These are phyloP conservation scores for Gymnocheta viridis DNA, from an alignment of 2,888 invertebrate species.

Conservation along the genomic window DNA sequence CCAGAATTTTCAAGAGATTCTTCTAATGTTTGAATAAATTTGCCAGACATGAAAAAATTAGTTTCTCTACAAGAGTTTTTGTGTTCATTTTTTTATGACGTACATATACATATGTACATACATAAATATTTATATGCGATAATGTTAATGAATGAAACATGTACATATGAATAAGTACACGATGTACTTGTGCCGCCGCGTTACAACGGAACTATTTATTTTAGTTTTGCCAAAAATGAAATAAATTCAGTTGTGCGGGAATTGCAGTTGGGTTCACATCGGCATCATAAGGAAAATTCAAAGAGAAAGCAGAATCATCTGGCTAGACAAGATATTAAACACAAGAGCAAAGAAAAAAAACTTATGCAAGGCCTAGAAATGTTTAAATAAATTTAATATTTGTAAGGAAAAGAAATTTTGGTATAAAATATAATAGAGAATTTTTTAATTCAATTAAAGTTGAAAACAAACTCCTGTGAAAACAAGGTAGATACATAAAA, in stretches of 20 bases:
- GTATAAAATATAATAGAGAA: not conserved
- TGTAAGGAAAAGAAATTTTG: not conserved
- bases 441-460: not conserved
- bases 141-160: constrained; percentile 44
- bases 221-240: constrained; percentile 42
- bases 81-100: constrained; percentile 29
- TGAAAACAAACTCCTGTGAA: not conserved
- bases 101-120: not conserved
- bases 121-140: not conserved
- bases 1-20: constrained; percentile 7
- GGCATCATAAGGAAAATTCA: constrained; percentile 38
- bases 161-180: constrained; percentile 42
- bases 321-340: constrained; percentile 55
- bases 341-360: constrained; percentile 48
- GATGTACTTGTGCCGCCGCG: constrained; percentile 58
- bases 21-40: constrained; percentile 27
- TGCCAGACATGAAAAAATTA: constrained; percentile 22
- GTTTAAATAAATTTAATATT: constrained; percentile 20
- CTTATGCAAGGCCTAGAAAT: constrained; percentile 64
- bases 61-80: constrained; percentile 24
- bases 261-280: constrained; percentile 72
- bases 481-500: constrained; percentile 35
- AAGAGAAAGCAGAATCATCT: constrained; percentile 37
- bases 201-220: constrained; percentile 68
- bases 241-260: constrained; percentile 73